These are phyloP conservation scores for Andrena marginata DNA, from an alignment of 2,888 invertebrate species.

Conservation along the genomic window DNA sequence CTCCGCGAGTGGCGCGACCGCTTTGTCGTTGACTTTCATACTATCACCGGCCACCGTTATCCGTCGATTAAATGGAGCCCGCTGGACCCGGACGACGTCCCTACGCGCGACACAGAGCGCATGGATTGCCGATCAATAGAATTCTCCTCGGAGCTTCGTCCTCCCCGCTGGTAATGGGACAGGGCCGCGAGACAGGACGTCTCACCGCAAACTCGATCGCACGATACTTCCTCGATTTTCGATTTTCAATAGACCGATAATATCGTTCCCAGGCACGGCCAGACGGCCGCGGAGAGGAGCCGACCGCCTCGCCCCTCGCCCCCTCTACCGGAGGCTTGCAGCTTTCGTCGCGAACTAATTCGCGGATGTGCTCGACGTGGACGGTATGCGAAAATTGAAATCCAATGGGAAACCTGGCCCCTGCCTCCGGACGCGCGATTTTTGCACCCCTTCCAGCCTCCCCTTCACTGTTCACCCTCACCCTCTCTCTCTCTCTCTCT, in stretches of 20 bases:
- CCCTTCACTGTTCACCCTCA: too few relatives aligned
- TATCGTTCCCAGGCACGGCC: constrained; percentile 55
- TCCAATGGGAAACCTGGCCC: constrained; percentile 53
- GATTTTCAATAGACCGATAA: constrained; percentile 74
- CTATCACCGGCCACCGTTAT: constrained; percentile 31
- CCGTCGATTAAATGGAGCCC: constrained; percentile 34
- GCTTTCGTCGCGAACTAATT: constrained; percentile 53
- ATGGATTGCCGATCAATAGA: constrained; percentile 63
- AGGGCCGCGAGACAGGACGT: constrained; percentile 57
- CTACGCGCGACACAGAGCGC: neutral
- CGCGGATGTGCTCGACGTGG: constrained; percentile 59
- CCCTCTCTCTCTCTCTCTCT: too few relatives aligned
- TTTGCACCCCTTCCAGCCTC: constrained; percentile 8
- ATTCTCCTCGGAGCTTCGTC: constrained; percentile 21
- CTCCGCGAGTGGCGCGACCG: neutral
- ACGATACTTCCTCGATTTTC: constrained; percentile 74
- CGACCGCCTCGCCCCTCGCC: neutral
- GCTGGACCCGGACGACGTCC: constrained; percentile 2
- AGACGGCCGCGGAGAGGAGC: constrained; percentile 20
- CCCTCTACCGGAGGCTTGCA: neutral
- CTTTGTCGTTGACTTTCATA: constrained; percentile 22
- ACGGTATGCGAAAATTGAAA: constrained; percentile 69
- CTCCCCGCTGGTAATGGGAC: constrained; percentile 51
- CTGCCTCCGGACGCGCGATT: constrained; percentile 33
- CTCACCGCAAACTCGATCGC: constrained; percentile 66